phyloP scores from a whole-genome alignment of 2,888 invertebrate genomes.

The Trichogramma dendrolimi region DNA sequence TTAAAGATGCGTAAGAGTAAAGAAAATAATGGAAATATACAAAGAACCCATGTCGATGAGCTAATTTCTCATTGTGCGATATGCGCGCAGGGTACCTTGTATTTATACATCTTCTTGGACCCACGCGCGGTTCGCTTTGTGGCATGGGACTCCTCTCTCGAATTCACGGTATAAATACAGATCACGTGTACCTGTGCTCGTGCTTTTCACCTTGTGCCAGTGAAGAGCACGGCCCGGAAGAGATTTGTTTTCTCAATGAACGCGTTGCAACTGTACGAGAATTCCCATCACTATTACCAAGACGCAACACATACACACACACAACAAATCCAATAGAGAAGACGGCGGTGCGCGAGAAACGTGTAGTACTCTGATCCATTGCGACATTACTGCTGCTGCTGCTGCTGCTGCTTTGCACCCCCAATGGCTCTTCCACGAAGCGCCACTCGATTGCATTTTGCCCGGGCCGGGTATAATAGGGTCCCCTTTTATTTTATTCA shows the following conservation, averaged over 20 bases:
- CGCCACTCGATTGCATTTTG: constrained; percentile 15
- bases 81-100: too few species aligned
- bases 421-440: constrained; percentile 15
- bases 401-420: constrained; percentile 11
- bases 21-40: too few species aligned
- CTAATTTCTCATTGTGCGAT: constrained; percentile 25
- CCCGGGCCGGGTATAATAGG: not conserved
- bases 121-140: constrained; percentile 6
- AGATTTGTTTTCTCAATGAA: constrained; percentile 12
- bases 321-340: too few species aligned
- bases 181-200: not conserved
- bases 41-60: constrained; percentile 10
- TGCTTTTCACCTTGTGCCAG: constrained; percentile 10
- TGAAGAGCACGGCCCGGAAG: constrained; percentile 12
- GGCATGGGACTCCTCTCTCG: not conserved
- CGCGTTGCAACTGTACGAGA: constrained; percentile 14
- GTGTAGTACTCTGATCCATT: too few species aligned
- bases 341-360: too few species aligned
- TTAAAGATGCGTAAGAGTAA: too few species aligned
- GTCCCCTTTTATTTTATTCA: not conserved
- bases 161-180: not conserved
- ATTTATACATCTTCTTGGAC: too few species aligned
- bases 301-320: not conserved
- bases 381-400: not conserved
- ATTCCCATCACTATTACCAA: constrained; percentile 18